Percentiles rank a stretch among this genome's conserved stretches.
Conservation (phyloP, 1,140 invertebrate species). For the Saccostrea cuccullata region DNA sequence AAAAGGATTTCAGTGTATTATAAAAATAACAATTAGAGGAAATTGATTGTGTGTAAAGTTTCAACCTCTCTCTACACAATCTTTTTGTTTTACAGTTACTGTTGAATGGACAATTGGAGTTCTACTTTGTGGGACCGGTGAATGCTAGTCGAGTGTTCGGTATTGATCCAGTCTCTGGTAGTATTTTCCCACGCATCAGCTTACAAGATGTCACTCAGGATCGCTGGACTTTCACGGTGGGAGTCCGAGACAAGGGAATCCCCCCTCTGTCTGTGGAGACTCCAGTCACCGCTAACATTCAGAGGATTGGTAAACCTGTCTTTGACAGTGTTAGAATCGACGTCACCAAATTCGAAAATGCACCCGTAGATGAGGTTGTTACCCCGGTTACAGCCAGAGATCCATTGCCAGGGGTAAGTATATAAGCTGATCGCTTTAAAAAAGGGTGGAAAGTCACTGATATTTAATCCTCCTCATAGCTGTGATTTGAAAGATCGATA, state of each 20-base stretch:
- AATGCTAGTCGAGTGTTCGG: conserved; percentile 55
- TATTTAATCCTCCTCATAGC: too few species aligned
- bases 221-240: conserved; percentile 44
- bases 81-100: conserved; percentile 33
- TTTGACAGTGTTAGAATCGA: conserved; percentile 54
- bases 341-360: conserved; percentile 52
- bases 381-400: conserved; percentile 54
- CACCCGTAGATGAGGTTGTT: conserved; percentile 47
- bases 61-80: neutral
- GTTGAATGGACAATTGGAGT: conserved; percentile 60
- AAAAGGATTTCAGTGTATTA: too few species aligned
- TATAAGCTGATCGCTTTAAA: neutral
- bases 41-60: neutral
- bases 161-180: conserved; percentile 57
- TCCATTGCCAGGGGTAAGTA: conserved; percentile 58
- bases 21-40: too few species aligned
- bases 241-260: conserved; percentile 61
- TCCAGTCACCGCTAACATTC: conserved; percentile 58
- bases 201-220: conserved; percentile 40
- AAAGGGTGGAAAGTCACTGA: too few species aligned
- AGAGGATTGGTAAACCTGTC: conserved; percentile 51
- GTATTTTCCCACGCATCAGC: conserved; percentile 57
- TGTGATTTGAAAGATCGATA: too few species aligned
- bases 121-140: conserved; percentile 58
- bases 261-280: conserved; percentile 56